A percentile compares a stretch with the other conserved stretches of the same genome.
These are phyloP conservation scores for Scotopteryx bipunctaria DNA, from an alignment of 2,888 invertebrate genomes.

Conservation along the genomic window DNA sequence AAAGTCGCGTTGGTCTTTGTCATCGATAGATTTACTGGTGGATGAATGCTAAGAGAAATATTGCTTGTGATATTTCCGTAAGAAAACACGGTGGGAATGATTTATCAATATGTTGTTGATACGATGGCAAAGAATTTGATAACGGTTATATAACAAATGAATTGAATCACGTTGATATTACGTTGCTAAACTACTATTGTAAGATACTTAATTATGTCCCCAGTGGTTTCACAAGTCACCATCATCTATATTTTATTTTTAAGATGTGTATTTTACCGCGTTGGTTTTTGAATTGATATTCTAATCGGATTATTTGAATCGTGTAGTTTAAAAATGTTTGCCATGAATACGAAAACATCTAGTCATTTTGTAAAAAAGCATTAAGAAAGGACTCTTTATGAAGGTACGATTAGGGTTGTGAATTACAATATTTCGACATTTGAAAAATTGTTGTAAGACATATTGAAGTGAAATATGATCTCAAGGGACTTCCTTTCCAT, in stretches of 20 bases:
- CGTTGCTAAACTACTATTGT: conserved; percentile 39
- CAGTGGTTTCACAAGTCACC: conserved; percentile 48
- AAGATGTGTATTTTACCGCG: conserved; percentile 43
- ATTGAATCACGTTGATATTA: conserved; percentile 26
- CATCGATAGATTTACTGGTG: conserved; percentile 12
- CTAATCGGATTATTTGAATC: conserved; percentile 23
- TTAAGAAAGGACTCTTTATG: conserved; percentile 59
- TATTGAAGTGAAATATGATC: conserved; percentile 69
- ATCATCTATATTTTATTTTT: conserved; percentile 41
- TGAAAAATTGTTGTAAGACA: conserved; percentile 55
- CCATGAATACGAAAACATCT: conserved; percentile 70
- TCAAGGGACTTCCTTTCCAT: conserved; percentile 67
- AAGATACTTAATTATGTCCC: conserved; percentile 52
- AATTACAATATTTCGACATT: conserved; percentile 73
- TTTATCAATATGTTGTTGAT: conserved; percentile 19
- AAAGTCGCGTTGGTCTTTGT: conserved; percentile 30
- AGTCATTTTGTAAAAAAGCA: conserved; percentile 72
- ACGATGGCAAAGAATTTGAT: conserved; percentile 30
- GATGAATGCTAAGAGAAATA: conserved; percentile 2
- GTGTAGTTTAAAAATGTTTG: conserved; percentile 45
- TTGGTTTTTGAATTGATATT: conserved; percentile 44
- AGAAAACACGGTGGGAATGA: conserved; percentile 19
- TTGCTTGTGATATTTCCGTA: conserved; percentile 13
- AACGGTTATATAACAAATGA: conserved; percentile 22
- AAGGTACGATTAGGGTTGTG: conserved; percentile 79